Evolutionary conservation across 2,797 vertebrate species (phyloP).

Genomic region (Merluccius polli): DNA sequence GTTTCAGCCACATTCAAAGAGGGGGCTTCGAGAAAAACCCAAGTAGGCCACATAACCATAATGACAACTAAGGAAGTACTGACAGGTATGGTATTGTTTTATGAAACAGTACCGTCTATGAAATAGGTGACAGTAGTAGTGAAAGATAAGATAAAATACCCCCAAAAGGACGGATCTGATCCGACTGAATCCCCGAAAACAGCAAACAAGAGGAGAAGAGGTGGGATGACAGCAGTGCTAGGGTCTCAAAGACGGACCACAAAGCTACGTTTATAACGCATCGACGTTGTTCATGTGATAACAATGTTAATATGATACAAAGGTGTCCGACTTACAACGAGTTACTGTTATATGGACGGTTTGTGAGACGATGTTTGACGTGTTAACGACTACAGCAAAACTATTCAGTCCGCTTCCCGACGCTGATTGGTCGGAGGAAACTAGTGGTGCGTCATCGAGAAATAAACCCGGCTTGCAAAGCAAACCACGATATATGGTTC

Average conservation of each 20-base stretch:
- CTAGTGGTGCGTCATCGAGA: neutral
- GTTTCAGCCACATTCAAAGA: too few relatives aligned
- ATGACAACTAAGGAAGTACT: neutral
- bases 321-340: neutral
- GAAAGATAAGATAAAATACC: too few relatives aligned
- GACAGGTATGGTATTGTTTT: neutral
- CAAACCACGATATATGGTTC: neutral
- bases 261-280: neutral
- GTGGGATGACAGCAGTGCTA: neutral
- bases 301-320: neutral
- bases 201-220: neutral
- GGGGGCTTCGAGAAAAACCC: too few relatives aligned
- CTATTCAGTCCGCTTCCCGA: too few relatives aligned
- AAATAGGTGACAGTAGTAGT: too few relatives aligned
- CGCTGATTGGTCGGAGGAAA: neutral
- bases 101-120: too few relatives aligned
- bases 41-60: too few relatives aligned
- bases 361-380: neutral
- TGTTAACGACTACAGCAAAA: neutral
- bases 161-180: too few relatives aligned
- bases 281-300: neutral
- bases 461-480: neutral
- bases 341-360: neutral
- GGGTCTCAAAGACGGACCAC: neutral
- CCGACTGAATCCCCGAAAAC: neutral